These are phyloP conservation scores for Philotrypesis tridentata DNA, from an alignment of 1,140 invertebrate species.

Conservation along the genomic window DNA sequence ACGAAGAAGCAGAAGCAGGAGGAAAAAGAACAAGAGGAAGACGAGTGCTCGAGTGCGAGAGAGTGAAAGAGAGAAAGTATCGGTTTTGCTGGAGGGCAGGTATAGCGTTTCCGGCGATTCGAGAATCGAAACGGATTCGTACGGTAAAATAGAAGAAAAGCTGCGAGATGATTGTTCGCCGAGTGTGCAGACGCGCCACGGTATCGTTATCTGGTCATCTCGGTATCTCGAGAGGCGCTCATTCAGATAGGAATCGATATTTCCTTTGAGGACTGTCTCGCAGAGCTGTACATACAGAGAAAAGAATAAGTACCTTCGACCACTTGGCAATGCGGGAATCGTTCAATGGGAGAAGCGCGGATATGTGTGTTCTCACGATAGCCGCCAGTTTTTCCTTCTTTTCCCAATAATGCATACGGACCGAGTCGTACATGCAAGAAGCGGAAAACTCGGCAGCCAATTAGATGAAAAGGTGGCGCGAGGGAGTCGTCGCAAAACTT, in stretches of 20 bases:
- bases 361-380: conserved; percentile 34
- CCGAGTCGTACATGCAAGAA: no score
- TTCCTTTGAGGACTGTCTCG: neutral
- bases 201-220: conserved; percentile 15
- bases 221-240: conserved; percentile 18
- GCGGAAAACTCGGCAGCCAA: no score
- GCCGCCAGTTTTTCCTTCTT: no score
- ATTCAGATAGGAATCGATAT: conserved; percentile 24
- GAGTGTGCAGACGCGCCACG: neutral
- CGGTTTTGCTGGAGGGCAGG: conserved; percentile 7
- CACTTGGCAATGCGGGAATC: neutral
- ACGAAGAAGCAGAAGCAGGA: no score
- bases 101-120: conserved; percentile 45
- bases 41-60: neutral
- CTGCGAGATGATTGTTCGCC: conserved; percentile 18
- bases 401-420: no score
- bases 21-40: neutral
- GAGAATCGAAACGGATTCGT: conserved; percentile 50
- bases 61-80: conserved; percentile 29
- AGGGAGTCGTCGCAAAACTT: no score
- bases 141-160: conserved; percentile 23
- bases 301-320: neutral
- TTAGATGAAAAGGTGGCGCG: no score
- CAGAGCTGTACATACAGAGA: neutral
- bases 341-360: neutral